Base-by-base conservation (phyloP, 2,888 invertebrate species). In the Trisateles emortualis region DNA sequence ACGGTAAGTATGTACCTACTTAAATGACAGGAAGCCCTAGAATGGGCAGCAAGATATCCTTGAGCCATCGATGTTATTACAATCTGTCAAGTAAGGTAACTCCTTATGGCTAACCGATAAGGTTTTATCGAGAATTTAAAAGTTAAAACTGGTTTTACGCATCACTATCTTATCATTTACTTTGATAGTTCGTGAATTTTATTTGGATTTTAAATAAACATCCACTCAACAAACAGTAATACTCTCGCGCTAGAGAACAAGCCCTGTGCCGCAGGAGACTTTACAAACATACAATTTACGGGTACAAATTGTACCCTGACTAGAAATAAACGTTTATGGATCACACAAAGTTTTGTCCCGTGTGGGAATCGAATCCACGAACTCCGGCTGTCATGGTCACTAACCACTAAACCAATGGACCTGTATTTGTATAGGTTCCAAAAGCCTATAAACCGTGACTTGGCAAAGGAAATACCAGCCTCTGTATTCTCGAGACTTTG, bases 401-500 rank as follows among this genome's bases (percentile, higher is more conserved):
- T n/a, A n/a, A n/a, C n/a, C n/a, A n/a, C n/a, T 41, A 52, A 19
- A 38, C 35, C 19, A 19, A 40, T 53, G n/a, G n/a, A n/a, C n/a
- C n/a, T 50, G 4, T 52, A 64, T 54, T 50, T 57, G 44, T 41
- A 56, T 42, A 40, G 30, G 19, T 50, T 58, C 44, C 41, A 42
- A 57, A 62, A 42, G 47, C 45, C 42, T 42, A 22, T 40, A 33
- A n/a, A 55, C 47, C 70, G 64, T 64, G 69, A 70, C 58, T 64
- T 67, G 61, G 62, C 52, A 57, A 46, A 59, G 49, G 50, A 67
- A 56, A 64, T 58, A 57, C 53, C 65, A 52, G 56, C 57, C 59
- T 59, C 47, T 44, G 56, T 50, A 53, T 46, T 22, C 46, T 10
- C 35, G 26, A 43, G 33, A 56, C 38, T 64, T 53, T 50, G 61